Percentiles rank a stretch among this genome's conserved stretches.
These are phyloP conservation scores for Lepidurus arcticus DNA, from an alignment of 1,140 invertebrate genomes.

Conservation along the genomic window DNA sequence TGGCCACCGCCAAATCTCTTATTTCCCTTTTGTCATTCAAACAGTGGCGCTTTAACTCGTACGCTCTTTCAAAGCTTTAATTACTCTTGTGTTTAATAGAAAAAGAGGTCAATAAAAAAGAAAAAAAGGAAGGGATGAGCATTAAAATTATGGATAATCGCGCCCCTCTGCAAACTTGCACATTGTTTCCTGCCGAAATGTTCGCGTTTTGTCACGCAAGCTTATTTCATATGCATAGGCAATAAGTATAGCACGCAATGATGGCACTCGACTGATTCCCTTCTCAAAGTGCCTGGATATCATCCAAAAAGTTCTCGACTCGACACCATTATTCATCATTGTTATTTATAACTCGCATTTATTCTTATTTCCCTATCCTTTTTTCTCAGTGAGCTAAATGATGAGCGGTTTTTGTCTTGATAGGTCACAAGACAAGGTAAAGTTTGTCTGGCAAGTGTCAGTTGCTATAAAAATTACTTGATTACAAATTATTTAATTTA, in stretches of 20 bases:
- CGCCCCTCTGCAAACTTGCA: neutral
- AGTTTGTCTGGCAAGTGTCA: too few species aligned
- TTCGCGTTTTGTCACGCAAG: slow-evolving; percentile 5
- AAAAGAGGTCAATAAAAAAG: too few species aligned
- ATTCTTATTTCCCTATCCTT: too few species aligned
- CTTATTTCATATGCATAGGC: neutral
- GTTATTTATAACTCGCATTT: neutral
- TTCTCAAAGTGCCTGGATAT: neutral
- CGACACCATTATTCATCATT: slow-evolving; percentile 11
- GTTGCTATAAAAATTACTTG: too few species aligned
- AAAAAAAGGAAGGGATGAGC: neutral
- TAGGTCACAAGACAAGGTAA: too few species aligned
- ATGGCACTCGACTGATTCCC: too few species aligned
- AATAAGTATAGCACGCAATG: neutral
- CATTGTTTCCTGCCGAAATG: neutral
- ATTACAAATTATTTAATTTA: too few species aligned
- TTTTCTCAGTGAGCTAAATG: neutral
- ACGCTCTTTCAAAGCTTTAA: too few species aligned
- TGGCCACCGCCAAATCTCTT: too few species aligned
- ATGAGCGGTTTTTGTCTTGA: neutral
- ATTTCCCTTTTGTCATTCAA: too few species aligned
- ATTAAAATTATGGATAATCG: neutral
- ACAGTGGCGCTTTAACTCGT: too few species aligned
- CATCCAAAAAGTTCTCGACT: neutral
- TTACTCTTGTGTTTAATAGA: too few species aligned